These are phyloP conservation scores for Rostratula benghalensis DNA, from an alignment of 2,113 vertebrate species.

Conservation along the genomic window DNA sequence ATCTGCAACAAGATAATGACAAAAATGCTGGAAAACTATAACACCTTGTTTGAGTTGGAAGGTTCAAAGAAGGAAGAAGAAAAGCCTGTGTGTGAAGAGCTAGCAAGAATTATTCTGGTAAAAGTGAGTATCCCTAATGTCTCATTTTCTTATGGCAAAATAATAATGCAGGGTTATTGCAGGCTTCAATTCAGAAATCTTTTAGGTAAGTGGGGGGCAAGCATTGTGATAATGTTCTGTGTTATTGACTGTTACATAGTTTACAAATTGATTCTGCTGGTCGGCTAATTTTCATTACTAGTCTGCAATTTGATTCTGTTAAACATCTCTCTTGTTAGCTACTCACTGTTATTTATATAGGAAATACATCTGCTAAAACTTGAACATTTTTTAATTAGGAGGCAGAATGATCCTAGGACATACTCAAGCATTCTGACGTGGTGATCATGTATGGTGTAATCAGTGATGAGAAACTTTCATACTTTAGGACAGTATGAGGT, in stretches of 20 bases:
- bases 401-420: background rate
- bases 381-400: background rate
- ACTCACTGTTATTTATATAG: background rate
- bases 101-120: conserved; percentile 74
- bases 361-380: background rate
- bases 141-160: background rate
- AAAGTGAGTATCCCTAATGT: conserved; percentile 79
- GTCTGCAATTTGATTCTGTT: background rate
- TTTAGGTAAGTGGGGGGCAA: background rate
- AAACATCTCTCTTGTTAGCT: background rate
- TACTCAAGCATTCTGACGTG: background rate
- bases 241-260: background rate
- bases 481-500: background rate
- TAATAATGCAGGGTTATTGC: background rate
- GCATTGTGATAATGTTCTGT: background rate
- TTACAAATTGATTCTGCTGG: background rate
- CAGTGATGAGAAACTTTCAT: background rate
- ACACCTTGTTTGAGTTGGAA: conserved; percentile 79
- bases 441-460: background rate
- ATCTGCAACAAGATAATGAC: conserved; percentile 92
- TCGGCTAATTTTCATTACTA: background rate
- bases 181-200: background rate
- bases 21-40: conserved; percentile 86
- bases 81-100: conserved; percentile 63
- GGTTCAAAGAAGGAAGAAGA: conserved; percentile 42